These are phyloP conservation scores for Andrena minutula DNA, from an alignment of 2,888 invertebrate genomes.

Conservation along the genomic window DNA sequence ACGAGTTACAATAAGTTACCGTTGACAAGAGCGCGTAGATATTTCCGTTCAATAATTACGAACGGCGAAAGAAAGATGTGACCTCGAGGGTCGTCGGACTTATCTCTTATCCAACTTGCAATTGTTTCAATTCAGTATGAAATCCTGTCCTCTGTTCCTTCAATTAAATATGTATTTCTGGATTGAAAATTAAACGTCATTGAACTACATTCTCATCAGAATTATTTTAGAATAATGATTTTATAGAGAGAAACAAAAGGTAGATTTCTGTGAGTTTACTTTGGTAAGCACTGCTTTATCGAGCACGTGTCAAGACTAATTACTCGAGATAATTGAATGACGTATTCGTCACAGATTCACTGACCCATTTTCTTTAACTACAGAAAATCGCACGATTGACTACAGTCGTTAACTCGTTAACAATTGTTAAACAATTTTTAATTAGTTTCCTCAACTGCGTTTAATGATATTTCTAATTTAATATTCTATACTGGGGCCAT, in stretches of 20 bases:
- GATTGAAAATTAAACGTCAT: background rate
- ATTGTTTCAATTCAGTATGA: background rate
- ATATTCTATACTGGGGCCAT: background rate
- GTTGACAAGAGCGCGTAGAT: conserved; percentile 12
- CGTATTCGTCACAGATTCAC: conserved; percentile 37
- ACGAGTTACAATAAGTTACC: background rate
- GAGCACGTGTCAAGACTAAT: conserved; percentile 38
- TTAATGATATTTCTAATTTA: background rate
- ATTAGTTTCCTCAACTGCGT: background rate
- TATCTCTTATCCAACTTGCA: background rate
- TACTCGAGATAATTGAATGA: conserved; percentile 42
- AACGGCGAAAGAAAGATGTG: background rate
- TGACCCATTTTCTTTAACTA: conserved; percentile 43
- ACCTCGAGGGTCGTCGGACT: conserved; percentile 14
- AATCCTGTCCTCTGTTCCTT: background rate
- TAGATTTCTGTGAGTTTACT: background rate
- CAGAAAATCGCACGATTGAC: conserved; percentile 10
- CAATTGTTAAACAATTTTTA: background rate
- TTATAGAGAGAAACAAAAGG: background rate
- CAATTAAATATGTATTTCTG: background rate
- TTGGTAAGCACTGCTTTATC: conserved; percentile 31
- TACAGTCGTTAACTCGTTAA: background rate
- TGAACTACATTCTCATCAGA: background rate
- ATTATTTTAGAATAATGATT: background rate
- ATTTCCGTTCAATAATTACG: background rate